Base-by-base conservation (phyloP, 2,888 invertebrate species). In the Coecobrya sp. region DNA sequence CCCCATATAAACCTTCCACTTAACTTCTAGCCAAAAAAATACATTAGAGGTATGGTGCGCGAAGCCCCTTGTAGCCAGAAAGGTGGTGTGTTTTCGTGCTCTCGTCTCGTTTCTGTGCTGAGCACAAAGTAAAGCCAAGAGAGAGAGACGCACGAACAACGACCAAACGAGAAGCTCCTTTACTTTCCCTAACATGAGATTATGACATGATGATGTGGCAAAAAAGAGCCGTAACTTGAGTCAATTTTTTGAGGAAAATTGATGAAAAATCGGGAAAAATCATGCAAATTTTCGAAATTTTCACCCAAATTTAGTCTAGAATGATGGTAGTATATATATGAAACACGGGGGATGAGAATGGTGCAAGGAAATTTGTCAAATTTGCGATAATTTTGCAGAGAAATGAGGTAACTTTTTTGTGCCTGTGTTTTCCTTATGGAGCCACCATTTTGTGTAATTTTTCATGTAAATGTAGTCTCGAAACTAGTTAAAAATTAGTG, bases 401-500 rank as follows among this genome's bases (percentile, higher is more conserved):
- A 79, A 52, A 79, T 13, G 22, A 16, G 27, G 1, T 0, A 25
- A 25, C 2, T 16, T 42, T 65, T 85, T 25, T 85, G 1, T 65
- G 42, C n/a, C n/a, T 22, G n/a, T 85, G 65, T 13, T 30, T 82
- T 30, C 8, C 82, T 65, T 85, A 65, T 85, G 25, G 52, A 86
- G 86, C 45, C 86, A 79, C 90, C 90, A 91, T 91, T 79, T 91
- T 89, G 19, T 7, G 16, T 27, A 62, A 79, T 36, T 65, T 42
- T 86, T 42, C 13, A 0, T 8, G 0, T 52, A 25, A 22, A 27
- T 8, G 30, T 42, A 11, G 30, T 45, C 1, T 49, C 16, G 42
- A 91, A 91, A 91, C 55, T 91, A 73, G 81, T 91, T 91, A 52
- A 86, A 91, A 91, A 91, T 91, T 91, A 59, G 22, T 91, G 65